Evolutionary conservation across 1,140 invertebrate species (phyloP).

Genomic region (Andricus grossulariae): DNA sequence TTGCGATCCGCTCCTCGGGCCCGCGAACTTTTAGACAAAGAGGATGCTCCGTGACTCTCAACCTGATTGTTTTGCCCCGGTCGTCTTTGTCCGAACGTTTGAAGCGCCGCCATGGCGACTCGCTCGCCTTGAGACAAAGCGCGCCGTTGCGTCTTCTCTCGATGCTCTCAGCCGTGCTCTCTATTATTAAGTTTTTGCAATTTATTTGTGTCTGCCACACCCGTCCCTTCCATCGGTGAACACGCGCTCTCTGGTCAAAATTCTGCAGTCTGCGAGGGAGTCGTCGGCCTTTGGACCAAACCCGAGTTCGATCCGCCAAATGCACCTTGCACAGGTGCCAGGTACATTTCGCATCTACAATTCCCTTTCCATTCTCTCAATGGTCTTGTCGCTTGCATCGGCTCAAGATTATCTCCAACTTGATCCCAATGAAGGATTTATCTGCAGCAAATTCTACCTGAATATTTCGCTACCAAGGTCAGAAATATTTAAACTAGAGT

Average conservation of each 20-base stretch:
- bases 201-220: constrained; percentile 74
- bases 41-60: constrained; percentile 53
- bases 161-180: constrained; percentile 56
- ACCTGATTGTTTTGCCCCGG: constrained; percentile 37
- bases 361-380: constrained; percentile 14
- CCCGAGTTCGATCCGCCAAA: constrained; percentile 20
- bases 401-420: neutral
- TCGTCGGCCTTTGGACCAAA: neutral
- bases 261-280: constrained; percentile 28
- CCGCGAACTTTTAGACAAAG: constrained; percentile 58
- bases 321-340: constrained; percentile 28
- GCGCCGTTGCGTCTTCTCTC: constrained; percentile 52
- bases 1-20: constrained; percentile 37
- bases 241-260: constrained; percentile 48
- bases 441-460: constrained; percentile 4
- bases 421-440: neutral
- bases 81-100: constrained; percentile 56
- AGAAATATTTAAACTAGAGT: no score
- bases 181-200: constrained; percentile 76
- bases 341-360: neutral
- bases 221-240: constrained; percentile 45
- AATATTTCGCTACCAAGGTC: neutral
- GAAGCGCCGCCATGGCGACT: constrained; percentile 62
- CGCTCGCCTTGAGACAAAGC: constrained; percentile 73
- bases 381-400: neutral